Base-by-base conservation (phyloP, 92 coral and sea anemone genomes). In the Zoanthus gigantus region DNA sequence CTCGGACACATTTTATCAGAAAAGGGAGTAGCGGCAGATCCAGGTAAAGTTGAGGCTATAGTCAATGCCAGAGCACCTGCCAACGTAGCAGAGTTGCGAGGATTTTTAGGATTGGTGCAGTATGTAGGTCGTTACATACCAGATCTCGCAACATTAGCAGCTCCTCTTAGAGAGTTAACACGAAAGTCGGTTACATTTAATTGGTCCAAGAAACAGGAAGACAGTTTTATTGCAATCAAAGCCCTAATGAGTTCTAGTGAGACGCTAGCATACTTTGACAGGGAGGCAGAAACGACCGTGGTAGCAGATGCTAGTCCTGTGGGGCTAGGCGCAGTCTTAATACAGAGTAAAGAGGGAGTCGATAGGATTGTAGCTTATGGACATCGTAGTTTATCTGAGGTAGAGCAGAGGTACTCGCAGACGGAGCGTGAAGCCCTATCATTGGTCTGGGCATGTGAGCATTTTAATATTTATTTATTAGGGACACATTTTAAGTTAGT, bases 291-390 rank as follows among this genome's bases (percentile, higher is more conserved):
- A 9, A 79, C 42, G 28, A 79, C 84, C 30, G 15, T 79, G 13
- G 84, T 79, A 4, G 84, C 84, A 48, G 84, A 50, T 79, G 84
- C 84, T 7, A 79, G 84, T 18, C 84, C 71, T 7, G 84, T 79
- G 2, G 84, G 84, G 37, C 17, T 79, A 48, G 84, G 84, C 6
- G 72, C 84, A 0, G 84, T 79, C 34, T 32, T 79, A 9, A 13
- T 52, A 2, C 84, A 79, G 42, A 56, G 7, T 16, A 69, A 79
- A 46, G 72, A 16, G 47, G 84, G 84, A 7, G 28, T 23, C 17
- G 15, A 79, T 18, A 50, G 69, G 23, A 72, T 79, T 0, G 42
- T 56, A 48, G 84, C 84, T n/a, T 79, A 79, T 79, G 84, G 84
- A 9, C 71, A 79, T 30, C 56, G 84, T 69, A 79, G 84, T 52